Evolutionary conservation across 1,140 invertebrate genomes (phyloP).

Genomic region (Druon quercuslanigerum): DNA sequence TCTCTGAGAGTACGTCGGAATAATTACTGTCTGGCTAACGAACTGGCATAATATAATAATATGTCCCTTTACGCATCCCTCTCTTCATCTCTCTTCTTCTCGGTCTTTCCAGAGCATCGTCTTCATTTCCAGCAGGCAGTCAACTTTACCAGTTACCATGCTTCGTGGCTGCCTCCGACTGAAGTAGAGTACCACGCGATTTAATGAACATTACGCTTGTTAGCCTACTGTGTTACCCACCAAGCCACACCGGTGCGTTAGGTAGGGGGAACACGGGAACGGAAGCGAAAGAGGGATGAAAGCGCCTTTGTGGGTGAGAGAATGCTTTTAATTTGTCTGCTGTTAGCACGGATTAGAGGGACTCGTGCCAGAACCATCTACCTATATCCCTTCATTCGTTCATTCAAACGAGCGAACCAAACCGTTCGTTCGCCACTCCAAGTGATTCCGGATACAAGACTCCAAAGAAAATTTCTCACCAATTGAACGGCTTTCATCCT

Average conservation of each 20-base stretch:
- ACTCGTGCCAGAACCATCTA: conserved; percentile 9
- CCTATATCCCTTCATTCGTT: conserved; percentile 23
- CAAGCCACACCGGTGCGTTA: background rate
- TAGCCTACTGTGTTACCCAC: conserved; percentile 54
- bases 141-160: conserved; percentile 21
- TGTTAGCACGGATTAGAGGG: conserved; percentile 56
- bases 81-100: conserved; percentile 30
- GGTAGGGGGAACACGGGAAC: background rate
- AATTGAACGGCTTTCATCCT: too few relatives aligned
- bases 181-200: conserved; percentile 39
- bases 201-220: conserved; percentile 64
- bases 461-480: background rate
- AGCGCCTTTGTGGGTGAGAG: conserved; percentile 54
- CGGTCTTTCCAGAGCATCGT: background rate
- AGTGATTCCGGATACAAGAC: conserved; percentile 38
- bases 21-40: conserved; percentile 60
- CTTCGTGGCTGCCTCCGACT: conserved; percentile 22
- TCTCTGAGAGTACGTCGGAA: conserved; percentile 37
- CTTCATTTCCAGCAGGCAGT: conserved; percentile 32
- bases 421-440: conserved; percentile 14
- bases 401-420: background rate
- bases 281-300: conserved; percentile 38
- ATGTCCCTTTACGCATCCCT: conserved; percentile 48
- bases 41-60: conserved; percentile 60
- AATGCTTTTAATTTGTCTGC: conserved; percentile 58